A percentile compares a stretch with the other conserved stretches of the same genome.
These are phyloP conservation scores for Bothrops jararaca DNA, from an alignment of 2,113 vertebrate species.

Conservation along the genomic window DNA sequence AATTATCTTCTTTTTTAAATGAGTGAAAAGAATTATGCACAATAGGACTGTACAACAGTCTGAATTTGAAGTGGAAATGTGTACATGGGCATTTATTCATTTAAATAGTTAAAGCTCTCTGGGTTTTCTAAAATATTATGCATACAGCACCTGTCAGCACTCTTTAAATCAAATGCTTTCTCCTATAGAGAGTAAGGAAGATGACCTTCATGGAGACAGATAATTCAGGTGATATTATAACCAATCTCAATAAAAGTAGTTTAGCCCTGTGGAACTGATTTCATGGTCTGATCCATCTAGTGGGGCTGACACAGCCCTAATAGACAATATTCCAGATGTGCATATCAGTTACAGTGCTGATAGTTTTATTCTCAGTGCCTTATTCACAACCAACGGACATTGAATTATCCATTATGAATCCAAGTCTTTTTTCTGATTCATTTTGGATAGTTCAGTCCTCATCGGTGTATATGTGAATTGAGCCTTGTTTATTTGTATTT, in stretches of 20 bases:
- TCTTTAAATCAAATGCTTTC: background rate
- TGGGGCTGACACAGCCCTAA: background rate
- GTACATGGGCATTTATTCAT: background rate
- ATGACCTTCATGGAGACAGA: background rate
- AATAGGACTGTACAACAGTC: background rate
- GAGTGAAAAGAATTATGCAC: background rate
- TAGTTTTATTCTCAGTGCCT: background rate
- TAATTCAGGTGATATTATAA: background rate
- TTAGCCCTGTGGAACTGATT: background rate
- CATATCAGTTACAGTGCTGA: background rate
- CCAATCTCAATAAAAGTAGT: background rate
- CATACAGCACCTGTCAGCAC: background rate
- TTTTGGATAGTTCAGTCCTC: background rate
- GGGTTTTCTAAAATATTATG: background rate
- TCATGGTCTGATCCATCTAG: background rate
- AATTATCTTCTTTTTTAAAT: background rate
- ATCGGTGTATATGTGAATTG: background rate
- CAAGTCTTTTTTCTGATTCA: background rate
- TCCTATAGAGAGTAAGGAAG: background rate
- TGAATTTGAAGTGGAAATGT: background rate
- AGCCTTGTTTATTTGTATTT: background rate
- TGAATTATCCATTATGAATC: background rate
- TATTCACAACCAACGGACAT: background rate
- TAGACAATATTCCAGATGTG: background rate
- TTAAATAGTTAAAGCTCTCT: background rate